Conservation (phyloP, 2,113 vertebrate genomes). For the Myotis lucifugus region DNA sequence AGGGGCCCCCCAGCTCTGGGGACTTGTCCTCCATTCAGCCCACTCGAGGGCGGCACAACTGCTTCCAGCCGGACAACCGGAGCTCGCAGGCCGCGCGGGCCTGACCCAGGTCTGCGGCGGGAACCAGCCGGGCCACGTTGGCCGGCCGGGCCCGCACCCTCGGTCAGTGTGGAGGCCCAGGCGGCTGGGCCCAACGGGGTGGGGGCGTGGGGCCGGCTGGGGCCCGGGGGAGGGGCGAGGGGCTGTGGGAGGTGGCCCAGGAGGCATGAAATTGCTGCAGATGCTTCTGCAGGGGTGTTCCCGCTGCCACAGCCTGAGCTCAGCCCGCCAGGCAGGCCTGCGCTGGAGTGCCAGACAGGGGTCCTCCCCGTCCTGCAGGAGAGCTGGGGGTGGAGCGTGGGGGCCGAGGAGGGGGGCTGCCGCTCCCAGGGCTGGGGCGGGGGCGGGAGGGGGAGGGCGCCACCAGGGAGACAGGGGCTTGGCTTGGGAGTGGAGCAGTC, state of each 20-base stretch:
- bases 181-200: not conserved
- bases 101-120: constrained; percentile 83
- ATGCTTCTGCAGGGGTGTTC: constrained; percentile 65
- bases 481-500: constrained; percentile 35
- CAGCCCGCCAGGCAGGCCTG: constrained; percentile 63
- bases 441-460: constrained; percentile 45
- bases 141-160: constrained; percentile 77
- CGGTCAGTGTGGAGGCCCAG: constrained; percentile 65
- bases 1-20: constrained; percentile 94
- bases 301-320: constrained; percentile 71
- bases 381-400: constrained; percentile 71
- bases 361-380: constrained; percentile 63
- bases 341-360: constrained; percentile 64
- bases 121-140: constrained; percentile 85
- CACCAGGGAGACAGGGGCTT: constrained; percentile 23
- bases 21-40: constrained; percentile 98
- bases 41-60: constrained; percentile 91
- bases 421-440: not conserved
- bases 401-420: not conserved
- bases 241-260: constrained; percentile 59
- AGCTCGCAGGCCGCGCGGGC: constrained; percentile 42
- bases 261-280: constrained; percentile 76
- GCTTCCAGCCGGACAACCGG: constrained; percentile 69
- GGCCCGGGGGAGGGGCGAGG: constrained; percentile 61
- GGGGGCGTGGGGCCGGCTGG: constrained; percentile 37